Evolutionary conservation across 2,113 vertebrate species (phyloP).

Genomic region (Uria aalge): DNA sequence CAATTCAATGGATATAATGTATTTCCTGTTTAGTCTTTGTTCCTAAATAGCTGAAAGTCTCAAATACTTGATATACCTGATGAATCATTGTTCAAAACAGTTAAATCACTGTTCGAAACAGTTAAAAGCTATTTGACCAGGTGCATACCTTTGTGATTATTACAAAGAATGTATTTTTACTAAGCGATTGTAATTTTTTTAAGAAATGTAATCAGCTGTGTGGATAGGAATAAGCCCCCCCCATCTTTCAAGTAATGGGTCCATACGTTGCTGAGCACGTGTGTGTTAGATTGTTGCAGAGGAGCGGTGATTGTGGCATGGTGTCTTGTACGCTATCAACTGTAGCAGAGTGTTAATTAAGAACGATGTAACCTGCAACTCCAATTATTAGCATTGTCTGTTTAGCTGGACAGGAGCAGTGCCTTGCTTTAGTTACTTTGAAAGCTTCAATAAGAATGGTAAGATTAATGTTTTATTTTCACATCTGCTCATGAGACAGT

Average conservation of each 20-base stretch:
- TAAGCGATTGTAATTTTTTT: not conserved
- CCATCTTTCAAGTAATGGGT: not conserved
- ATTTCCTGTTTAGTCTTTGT: not conserved
- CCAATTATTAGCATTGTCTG: slow-evolving; percentile 68
- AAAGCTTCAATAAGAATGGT: slow-evolving; percentile 58
- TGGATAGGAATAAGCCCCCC: not conserved
- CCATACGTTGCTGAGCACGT: not conserved
- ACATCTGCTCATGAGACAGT: slow-evolving; percentile 74
- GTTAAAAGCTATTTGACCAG: not conserved
- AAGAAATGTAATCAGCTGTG: not conserved
- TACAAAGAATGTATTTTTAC: not conserved
- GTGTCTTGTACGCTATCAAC: slow-evolving; percentile 66
- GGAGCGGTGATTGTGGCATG: slow-evolving; percentile 49
- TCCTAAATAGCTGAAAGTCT: not conserved
- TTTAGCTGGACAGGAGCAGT: slow-evolving; percentile 71
- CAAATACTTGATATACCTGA: not conserved
- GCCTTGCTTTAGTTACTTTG: slow-evolving; percentile 69
- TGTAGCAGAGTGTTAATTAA: slow-evolving; percentile 80
- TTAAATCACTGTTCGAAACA: not conserved
- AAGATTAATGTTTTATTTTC: slow-evolving; percentile 78
- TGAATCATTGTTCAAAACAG: not conserved
- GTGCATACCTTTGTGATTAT: not conserved
- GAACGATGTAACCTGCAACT: slow-evolving; percentile 65
- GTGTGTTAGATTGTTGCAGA: slow-evolving; percentile 57
- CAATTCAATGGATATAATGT: not conserved